Percentiles rank a stretch among this genome's conserved stretches.
Evolutionary conservation across 2,888 invertebrate species (phyloP).

Genomic region (Drosophila villosipedis): DNA sequence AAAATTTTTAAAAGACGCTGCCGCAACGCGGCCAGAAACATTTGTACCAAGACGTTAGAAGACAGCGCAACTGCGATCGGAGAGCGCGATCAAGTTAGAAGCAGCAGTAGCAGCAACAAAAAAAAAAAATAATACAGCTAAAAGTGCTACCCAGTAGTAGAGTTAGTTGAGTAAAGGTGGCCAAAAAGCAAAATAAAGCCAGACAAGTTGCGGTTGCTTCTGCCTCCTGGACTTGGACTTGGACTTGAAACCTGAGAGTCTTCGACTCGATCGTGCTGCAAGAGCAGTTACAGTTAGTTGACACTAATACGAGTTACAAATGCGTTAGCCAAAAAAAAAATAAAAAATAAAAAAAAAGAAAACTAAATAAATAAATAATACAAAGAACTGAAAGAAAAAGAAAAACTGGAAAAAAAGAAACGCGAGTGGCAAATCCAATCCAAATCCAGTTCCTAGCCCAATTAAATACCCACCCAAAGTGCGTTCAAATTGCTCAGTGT

Average conservation of each 20-base stretch:
- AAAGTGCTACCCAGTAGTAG: conserved; percentile 15
- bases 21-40: conserved; percentile 84
- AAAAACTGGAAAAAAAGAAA: conserved; percentile 21
- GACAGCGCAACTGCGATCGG: conserved; percentile 69
- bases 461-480: conserved; percentile 12
- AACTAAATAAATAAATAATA: conserved; percentile 31
- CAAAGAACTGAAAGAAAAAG: conserved; percentile 5
- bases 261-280: conserved; percentile 35
- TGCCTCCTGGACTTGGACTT: conserved; percentile 33
- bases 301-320: conserved; percentile 72
- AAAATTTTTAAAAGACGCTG: conserved; percentile 86
- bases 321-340: conserved; percentile 42
- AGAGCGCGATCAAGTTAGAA: conserved; percentile 37
- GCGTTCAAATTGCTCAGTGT: conserved; percentile 20
- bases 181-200: conserved; percentile 9
- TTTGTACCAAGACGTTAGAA: conserved; percentile 85
- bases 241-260: conserved; percentile 24
- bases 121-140: conserved; percentile 9
- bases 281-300: conserved; percentile 80
- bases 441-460: conserved; percentile 17
- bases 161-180: conserved; percentile 19
- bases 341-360: conserved; percentile 1
- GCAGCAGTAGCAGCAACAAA: conserved; percentile 11
- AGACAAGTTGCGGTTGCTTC: conserved; percentile 18
- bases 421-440: conserved; percentile 42